phyloP scores from a whole-genome alignment of 2,797 vertebrate species.

The Ibycter americanus region DNA sequence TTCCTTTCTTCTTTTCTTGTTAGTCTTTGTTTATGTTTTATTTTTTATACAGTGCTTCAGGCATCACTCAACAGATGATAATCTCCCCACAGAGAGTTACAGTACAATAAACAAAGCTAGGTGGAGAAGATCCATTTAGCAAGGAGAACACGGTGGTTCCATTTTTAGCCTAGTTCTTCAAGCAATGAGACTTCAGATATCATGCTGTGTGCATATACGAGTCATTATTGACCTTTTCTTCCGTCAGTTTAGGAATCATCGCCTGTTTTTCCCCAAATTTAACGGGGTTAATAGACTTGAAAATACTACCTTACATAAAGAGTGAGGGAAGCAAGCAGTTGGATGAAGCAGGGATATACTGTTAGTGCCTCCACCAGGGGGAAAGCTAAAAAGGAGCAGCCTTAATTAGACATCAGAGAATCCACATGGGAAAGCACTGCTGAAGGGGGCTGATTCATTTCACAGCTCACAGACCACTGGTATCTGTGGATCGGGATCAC shows the following conservation, averaged over 20 bases:
- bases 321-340: background rate
- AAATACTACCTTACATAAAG: background rate
- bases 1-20: slow-evolving; percentile 40
- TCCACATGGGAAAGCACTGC: background rate
- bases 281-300: background rate
- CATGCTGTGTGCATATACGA: background rate
- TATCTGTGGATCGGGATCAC: background rate
- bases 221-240: background rate
- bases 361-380: accelerated
- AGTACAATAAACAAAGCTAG: slow-evolving; percentile 10
- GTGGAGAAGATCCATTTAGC: slow-evolving; percentile 10
- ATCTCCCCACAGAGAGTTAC: background rate
- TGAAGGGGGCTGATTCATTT: background rate
- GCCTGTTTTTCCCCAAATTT: background rate
- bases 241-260: background rate
- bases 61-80: slow-evolving; percentile 38
- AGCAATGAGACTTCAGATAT: background rate
- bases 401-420: background rate
- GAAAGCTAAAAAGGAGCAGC: background rate
- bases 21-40: slow-evolving; percentile 2
- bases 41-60: slow-evolving; percentile 43
- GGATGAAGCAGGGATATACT: background rate
- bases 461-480: background rate
- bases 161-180: background rate
- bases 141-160: background rate